Evolutionary conservation across 2,797 vertebrate species (phyloP).

Genomic region (Pangasius macronema): DNA sequence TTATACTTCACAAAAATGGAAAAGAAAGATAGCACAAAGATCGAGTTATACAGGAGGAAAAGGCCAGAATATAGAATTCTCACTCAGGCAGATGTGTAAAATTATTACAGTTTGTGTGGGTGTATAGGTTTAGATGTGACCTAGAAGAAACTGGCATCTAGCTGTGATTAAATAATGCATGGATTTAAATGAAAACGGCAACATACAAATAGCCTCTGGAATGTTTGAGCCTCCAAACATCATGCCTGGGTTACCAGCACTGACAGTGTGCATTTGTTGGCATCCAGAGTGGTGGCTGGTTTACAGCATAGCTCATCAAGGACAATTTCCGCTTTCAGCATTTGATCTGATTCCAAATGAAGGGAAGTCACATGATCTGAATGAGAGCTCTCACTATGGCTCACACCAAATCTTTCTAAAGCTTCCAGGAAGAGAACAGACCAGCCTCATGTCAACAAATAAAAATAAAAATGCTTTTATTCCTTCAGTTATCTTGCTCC

Average conservation of each 20-base stretch:
- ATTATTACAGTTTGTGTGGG: not conserved
- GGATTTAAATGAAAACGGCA: slow-evolving; percentile 63
- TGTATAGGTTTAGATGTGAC: not conserved
- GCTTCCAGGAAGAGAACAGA: slow-evolving; percentile 44
- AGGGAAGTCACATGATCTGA: slow-evolving; percentile 55
- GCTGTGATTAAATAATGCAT: not conserved
- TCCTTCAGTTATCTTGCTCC: slow-evolving; percentile 60
- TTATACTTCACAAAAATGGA: not conserved
- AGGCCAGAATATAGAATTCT: no score
- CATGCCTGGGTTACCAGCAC: slow-evolving; percentile 50
- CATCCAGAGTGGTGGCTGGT: slow-evolving; percentile 57
- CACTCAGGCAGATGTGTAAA: not conserved
- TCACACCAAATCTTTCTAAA: slow-evolving; percentile 6
- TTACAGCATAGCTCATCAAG: slow-evolving; percentile 68
- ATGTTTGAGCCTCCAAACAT: slow-evolving; percentile 66
- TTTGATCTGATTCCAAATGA: slow-evolving; percentile 68
- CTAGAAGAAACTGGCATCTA: not conserved
- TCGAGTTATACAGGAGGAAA: no score
- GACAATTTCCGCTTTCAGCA: slow-evolving; percentile 72
- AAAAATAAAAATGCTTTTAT: slow-evolving; percentile 58
- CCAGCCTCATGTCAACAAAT: slow-evolving; percentile 63
- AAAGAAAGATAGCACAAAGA: not conserved
- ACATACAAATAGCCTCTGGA: slow-evolving; percentile 63
- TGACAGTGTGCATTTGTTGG: slow-evolving; percentile 72
- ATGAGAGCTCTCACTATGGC: slow-evolving; percentile 64